phyloP scores from a whole-genome alignment of 2,797 vertebrate genomes.

The Tapera naevia region DNA sequence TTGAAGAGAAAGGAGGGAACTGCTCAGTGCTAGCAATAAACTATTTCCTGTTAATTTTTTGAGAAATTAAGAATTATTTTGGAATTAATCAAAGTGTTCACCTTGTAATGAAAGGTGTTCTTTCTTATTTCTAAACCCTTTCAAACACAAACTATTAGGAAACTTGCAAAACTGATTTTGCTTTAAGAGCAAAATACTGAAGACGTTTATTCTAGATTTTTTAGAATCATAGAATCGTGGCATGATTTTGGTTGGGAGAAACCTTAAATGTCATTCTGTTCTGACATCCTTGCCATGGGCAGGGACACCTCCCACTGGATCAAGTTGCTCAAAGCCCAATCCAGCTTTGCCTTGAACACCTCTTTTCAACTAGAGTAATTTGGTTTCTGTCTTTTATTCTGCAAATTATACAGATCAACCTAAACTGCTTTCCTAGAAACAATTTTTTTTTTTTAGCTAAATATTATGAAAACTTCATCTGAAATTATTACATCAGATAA shows the following conservation, averaged over 20 bases:
- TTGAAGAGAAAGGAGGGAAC: neutral
- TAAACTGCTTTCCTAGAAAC: neutral
- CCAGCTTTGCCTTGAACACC: no score
- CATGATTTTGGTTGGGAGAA: no score
- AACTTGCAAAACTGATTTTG: neutral
- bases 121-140: neutral
- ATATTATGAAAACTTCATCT: neutral
- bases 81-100: neutral
- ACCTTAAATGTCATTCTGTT: no score
- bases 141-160: neutral
- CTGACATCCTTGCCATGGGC: no score
- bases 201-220: neutral
- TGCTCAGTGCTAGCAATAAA: neutral
- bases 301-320: no score
- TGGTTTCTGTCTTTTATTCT: neutral
- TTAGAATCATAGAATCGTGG: no score
- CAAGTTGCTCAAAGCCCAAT: no score
- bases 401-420: neutral
- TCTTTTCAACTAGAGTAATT: neutral
- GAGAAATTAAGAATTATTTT: neutral
- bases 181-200: neutral
- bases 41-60: neutral
- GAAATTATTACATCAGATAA: neutral
- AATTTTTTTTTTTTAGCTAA: fast-evolving
- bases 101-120: neutral